Evolutionary conservation across 1,140 invertebrate species (phyloP), one percentile per base, ranked within the genome.

Genomic region (Calliphora vicina): DNA sequence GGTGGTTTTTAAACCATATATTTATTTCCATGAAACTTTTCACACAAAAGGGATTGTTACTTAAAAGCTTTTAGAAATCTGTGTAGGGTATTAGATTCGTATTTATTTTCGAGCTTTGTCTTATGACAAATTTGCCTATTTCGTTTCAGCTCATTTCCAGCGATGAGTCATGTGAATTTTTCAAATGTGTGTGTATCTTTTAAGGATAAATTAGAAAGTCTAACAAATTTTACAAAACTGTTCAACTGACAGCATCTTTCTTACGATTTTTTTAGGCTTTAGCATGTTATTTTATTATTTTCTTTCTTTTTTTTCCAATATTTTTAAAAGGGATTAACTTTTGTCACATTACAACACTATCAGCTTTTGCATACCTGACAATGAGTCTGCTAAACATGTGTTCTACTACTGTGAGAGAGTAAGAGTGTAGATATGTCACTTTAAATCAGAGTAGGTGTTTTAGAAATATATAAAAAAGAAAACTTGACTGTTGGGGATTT

Each of bases 331-430:
- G 72, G 35, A 78, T 78, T 78, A 45, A 78, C 74, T 78, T 45
- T 78, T 43, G 74, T 78, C 74, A 78, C 74, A 76, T 76, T 42
- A 76, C 73, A 76, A 76, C 27, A 76, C 35, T 76, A 42, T 42
- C 73, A 78, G 35, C 74, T 17, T 35, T n/a, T 74, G 27, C 26
- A 17, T 74, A 74, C 72, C 27, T 29, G 72, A 1, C 27, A 26
- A 5, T 35, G 17, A 35, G 35, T 35, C 35, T 35, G 4, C 35
- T 35, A 35, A 35, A 35, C 35, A 35, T 35, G 72, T 74, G 27
- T 35, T 29, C 72, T 23, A 35, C 17, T 35, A 13, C n/a, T n/a
- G n/a, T 8, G 10, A 35, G 10, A 29, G 29, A 29, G 8, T 3
- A 74, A 42, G 12, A 50, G 45, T 50, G 45, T 50, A 12, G 8